These are phyloP conservation scores for Calameuta idolon DNA, from an alignment of 2,888 invertebrate genomes.

Conservation along the genomic window DNA sequence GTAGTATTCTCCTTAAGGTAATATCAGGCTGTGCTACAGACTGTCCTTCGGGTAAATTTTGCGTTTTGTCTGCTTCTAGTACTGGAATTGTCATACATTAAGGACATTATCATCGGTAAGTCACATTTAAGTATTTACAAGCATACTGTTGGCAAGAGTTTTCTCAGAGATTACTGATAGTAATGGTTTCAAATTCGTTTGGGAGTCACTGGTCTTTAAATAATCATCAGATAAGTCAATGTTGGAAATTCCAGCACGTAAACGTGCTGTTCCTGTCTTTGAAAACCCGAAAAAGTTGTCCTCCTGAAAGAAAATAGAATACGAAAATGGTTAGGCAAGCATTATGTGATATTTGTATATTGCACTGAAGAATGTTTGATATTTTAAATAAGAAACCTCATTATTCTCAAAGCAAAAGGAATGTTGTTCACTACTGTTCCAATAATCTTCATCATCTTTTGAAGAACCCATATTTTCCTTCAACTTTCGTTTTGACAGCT, in stretches of 20 bases:
- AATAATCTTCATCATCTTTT: conserved; percentile 79
- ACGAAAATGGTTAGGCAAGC: conserved; percentile 6
- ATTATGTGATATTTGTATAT: background rate
- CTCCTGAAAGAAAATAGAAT: conserved; percentile 64
- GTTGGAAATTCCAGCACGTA: conserved; percentile 62
- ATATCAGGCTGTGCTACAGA: conserved; percentile 63
- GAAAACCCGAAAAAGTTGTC: conserved; percentile 72
- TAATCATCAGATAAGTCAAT: conserved; percentile 49
- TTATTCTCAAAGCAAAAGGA: conserved; percentile 85
- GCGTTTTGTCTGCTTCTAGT: conserved; percentile 65
- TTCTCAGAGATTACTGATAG: conserved; percentile 66
- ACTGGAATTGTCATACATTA: conserved; percentile 57
- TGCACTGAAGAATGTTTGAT: too few relatives aligned
- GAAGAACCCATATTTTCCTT: conserved; percentile 40
- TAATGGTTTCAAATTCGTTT: conserved; percentile 58
- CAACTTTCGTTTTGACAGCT: conserved; percentile 1
- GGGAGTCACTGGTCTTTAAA: conserved; percentile 47
- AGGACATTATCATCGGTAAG: background rate
- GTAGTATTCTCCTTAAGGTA: conserved; percentile 69
- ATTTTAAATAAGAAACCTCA: conserved; percentile 68
- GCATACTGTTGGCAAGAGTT: conserved; percentile 62
- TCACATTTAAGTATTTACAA: background rate
- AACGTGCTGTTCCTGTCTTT: conserved; percentile 60
- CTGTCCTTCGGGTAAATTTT: conserved; percentile 49
- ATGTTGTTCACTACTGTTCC: conserved; percentile 81